Evolutionary conservation across 2,888 invertebrate species (phyloP), one percentile per base, ranked within the genome.

Genomic region (Trilocha varians): DNA sequence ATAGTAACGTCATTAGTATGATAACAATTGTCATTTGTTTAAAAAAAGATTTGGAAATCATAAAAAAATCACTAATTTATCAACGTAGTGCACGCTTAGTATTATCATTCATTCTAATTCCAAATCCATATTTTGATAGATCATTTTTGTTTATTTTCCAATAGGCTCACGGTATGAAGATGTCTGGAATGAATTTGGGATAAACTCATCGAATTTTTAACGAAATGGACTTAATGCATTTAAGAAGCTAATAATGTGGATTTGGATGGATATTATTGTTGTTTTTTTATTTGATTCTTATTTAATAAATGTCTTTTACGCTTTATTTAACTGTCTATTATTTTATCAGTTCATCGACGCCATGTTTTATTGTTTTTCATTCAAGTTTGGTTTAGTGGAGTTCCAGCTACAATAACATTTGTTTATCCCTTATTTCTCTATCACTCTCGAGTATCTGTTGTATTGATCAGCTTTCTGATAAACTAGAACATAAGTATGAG

Each of bases 91-190:
- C 41, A 42, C 16, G 41, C 25, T 9, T 38, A 13, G 6, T 42
- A n/a, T 36, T 32, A n/a, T 37, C 11, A 14, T 32, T 32, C 11
- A 16, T 8, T 14, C 13, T 39, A 48, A 61, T 65, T 65, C 77
- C 79, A 79, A 80, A 79, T 80, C 78, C 76, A 79, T 80, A 71
- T 80, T 78, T 80, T 25, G 25, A 25, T 11, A 11, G 68, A 82
- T 70, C 58, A 56, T 49, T 45, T 53, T 55, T 70, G 79, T 79
- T 71, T 72, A 59, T 78, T 76, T 65, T 48, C 67, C 73, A 78
- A 62, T 80, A 85, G 84, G 83, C 84, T 85, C 68, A 85, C 84
- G 47, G 79, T 85, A 52, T 85, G 84, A 85, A 78, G 82, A 72
- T 48, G 62, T 56, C 62, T 53, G 68, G 62, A 62, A 54, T 59